These are phyloP conservation scores for Rhopilema esculentum DNA, from an alignment of 30 jellyfish, hydroid and myxozoan species.

Conservation along the genomic window DNA sequence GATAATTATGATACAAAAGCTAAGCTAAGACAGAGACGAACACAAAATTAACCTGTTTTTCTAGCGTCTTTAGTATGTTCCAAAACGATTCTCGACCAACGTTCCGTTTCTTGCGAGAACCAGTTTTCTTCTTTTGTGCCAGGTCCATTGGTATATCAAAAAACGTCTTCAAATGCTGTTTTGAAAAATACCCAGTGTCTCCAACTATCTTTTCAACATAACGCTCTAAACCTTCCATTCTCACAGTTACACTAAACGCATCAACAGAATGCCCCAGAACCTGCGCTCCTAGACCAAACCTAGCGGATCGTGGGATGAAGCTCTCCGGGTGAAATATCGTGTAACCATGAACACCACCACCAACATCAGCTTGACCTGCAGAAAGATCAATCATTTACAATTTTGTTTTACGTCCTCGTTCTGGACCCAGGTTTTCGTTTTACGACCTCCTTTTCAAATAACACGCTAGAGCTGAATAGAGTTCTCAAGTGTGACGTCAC, in stretches of 20 bases:
- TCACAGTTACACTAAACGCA: conserved; percentile 73
- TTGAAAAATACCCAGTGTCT: conserved; percentile 72
- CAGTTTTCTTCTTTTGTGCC: background rate
- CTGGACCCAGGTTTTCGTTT: too few relatives aligned
- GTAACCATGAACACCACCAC: conserved; percentile 83
- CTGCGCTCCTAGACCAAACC: conserved; percentile 62
- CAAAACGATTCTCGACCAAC: background rate
- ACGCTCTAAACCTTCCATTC: conserved; percentile 93
- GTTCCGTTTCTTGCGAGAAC: conserved; percentile 27
- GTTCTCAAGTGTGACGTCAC: too few relatives aligned
- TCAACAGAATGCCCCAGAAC: conserved; percentile 87
- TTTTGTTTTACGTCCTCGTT: too few relatives aligned
- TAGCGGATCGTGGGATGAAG: conserved; percentile 83
- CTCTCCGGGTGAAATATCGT: conserved; percentile 94
- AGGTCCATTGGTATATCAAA: conserved; percentile 73
- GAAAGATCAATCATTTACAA: background rate
- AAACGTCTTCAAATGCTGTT: conserved; percentile 38
- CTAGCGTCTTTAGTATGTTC: conserved; percentile 25
- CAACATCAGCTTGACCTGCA: conserved; percentile 62
- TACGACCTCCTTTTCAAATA: too few relatives aligned
- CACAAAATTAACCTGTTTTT: conserved; percentile 38
- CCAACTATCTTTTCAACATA: conserved; percentile 53
- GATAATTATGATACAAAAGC: too few relatives aligned
- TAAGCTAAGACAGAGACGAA: background rate
- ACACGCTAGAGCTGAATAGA: too few relatives aligned